Evolutionary conservation across 2,113 vertebrate species (phyloP).

Genomic region (Prunella himalayana): DNA sequence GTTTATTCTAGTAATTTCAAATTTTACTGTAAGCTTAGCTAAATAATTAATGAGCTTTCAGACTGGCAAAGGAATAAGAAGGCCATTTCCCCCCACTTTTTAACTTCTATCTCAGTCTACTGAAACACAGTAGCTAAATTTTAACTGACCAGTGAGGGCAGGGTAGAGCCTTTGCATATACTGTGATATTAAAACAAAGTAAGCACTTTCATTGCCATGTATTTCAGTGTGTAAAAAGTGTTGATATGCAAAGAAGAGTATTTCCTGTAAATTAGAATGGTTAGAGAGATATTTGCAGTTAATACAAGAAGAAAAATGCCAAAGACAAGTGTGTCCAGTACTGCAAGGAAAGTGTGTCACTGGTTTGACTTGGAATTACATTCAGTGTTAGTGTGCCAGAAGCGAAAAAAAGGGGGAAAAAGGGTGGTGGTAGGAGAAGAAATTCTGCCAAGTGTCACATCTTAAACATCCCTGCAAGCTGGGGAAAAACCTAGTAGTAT

Average conservation of each 20-base stretch:
- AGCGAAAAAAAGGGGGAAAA: neutral
- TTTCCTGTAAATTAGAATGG: neutral
- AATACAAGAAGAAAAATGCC: constrained; percentile 37
- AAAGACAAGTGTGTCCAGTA: neutral
- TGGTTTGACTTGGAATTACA: constrained; percentile 52
- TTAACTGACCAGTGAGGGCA: neutral
- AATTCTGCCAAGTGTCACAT: neutral
- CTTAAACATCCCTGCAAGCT: neutral
- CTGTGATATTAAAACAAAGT: neutral
- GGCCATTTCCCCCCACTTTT: neutral
- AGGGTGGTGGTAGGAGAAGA: neutral
- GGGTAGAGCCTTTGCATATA: neutral
- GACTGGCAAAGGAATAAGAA: neutral
- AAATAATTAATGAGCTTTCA: neutral
- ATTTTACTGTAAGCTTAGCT: neutral
- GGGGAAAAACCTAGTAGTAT: neutral
- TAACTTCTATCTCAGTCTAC: neutral
- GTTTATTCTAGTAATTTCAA: neutral
- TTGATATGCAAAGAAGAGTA: neutral
- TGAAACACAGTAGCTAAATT: neutral
- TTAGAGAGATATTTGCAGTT: constrained; percentile 37
- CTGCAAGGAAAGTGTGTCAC: neutral
- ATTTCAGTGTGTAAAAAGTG: neutral
- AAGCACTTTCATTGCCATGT: neutral
- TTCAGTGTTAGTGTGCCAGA: constrained; percentile 42